Evolutionary conservation across 2,113 vertebrate genomes (phyloP), one percentile per base, ranked within the genome.

Genomic region (Ascaphus truei): DNA sequence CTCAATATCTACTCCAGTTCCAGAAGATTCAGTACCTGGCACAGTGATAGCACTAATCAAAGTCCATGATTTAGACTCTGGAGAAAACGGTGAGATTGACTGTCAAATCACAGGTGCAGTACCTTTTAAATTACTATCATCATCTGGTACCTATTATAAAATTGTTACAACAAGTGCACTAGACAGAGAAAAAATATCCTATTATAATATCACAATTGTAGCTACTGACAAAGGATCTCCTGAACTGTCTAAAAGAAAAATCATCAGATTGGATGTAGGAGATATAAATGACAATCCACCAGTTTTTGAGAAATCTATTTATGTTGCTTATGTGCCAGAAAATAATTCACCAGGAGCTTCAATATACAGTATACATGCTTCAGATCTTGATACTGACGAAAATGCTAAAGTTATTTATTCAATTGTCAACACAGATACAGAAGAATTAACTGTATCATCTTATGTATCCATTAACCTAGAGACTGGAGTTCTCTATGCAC

Each of bases 11-110:
- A 86, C 68, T 16, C 79, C 79, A 0, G 55, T 89, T 66, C 73
- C 72, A 0, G 86, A 91, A 62, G 81, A 88, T 1, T 20, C 76
- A 3, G 16, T 63, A 1, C 59, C 57, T 0, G 81, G 76, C 2
- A 86, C 80, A 0, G 84, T 88, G 43, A 76, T 90, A 25, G 89
- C 84, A 0, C 72, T 93, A 10, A 83, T 92, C 31, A 87, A 84
- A 16, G 80, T 83, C 7, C 79, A 83, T 16, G 90, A 92, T 48
- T 79, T 45, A 79, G 89, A 92, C 60, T 81, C 80, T 0, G 84
- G 77, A 0, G 59, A 77, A 27, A 91, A 90, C 0, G 79, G 92
- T 3, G 36, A 79, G 2, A 79, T 93, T 23, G 83, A 4, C 11
- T 90, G 86, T 68, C 66, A 47, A 16, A 75, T 91, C 52, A 73